A percentile compares a stretch with the other conserved stretches of the same genome.
Evolutionary conservation across 2,888 invertebrate species (phyloP).

Genomic region (Folsomia candida): DNA sequence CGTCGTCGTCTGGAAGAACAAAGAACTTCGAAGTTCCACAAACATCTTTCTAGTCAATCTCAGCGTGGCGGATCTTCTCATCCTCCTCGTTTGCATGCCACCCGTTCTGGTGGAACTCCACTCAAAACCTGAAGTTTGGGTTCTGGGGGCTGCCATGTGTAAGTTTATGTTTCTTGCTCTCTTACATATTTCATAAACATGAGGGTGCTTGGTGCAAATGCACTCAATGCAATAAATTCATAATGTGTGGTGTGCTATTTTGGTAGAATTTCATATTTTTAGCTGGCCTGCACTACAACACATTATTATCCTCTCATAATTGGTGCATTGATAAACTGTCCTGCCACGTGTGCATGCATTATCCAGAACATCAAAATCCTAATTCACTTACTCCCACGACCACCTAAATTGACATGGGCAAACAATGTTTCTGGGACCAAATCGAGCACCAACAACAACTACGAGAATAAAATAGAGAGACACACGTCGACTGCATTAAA

Average conservation of each 20-base stretch:
- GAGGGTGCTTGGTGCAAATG: background rate
- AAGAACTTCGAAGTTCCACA: slow-evolving; percentile 85
- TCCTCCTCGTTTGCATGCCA: slow-evolving; percentile 86
- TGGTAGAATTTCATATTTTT: background rate
- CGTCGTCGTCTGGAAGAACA: slow-evolving; percentile 84
- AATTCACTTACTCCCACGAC: background rate
- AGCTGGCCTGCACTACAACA: background rate
- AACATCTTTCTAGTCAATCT: slow-evolving; percentile 92
- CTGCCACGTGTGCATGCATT: no score
- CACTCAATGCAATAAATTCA: background rate
- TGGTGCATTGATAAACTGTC: no score
- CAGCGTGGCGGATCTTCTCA: slow-evolving; percentile 87
- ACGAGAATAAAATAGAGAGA: background rate
- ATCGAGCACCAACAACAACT: background rate
- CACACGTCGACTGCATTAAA: background rate
- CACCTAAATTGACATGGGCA: background rate
- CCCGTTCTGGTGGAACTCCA: slow-evolving; percentile 92
- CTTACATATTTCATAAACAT: no score
- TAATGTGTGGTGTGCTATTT: background rate
- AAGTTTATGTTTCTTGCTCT: slow-evolving; percentile 59
- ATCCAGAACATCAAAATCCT: background rate
- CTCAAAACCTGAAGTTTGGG: slow-evolving; percentile 87
- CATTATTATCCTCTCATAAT: background rate
- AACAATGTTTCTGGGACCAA: background rate
- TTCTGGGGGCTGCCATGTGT: slow-evolving; percentile 89